Percentiles rank a stretch among this genome's conserved stretches.
phyloP scores from a whole-genome alignment of 2,888 invertebrate species.

The Ptilodon capucinus region DNA sequence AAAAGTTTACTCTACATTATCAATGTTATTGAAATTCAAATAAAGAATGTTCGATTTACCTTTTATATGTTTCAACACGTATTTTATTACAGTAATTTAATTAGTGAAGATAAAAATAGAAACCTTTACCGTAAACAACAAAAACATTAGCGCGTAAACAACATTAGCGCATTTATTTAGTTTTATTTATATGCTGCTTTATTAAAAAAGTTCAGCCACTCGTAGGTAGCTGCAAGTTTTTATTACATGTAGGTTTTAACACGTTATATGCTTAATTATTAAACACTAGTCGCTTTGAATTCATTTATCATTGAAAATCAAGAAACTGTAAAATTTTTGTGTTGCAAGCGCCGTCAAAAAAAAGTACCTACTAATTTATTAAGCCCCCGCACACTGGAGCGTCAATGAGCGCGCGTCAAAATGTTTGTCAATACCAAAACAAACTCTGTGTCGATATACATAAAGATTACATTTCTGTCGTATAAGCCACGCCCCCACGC shows the following conservation, averaged over 20 bases:
- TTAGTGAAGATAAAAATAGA: neutral
- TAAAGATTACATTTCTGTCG: too few species aligned
- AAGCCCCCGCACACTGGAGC: too few species aligned
- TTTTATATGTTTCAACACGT: neutral
- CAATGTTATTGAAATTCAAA: neutral
- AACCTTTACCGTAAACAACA: neutral
- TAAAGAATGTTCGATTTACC: neutral
- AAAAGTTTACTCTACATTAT: neutral
- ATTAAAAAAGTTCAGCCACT: conserved; percentile 25
- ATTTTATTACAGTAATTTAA: neutral
- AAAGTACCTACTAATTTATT: too few species aligned
- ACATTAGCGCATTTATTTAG: conserved; percentile 13
- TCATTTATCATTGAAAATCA: too few species aligned
- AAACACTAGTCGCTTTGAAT: too few species aligned
- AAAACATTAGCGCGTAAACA: too few species aligned
- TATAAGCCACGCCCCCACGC: too few species aligned
- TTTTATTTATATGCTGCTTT: conserved; percentile 16
- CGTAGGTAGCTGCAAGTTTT: conserved; percentile 23
- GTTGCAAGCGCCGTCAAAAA: too few species aligned
- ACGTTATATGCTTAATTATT: conserved; percentile 61
- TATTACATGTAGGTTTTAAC: conserved; percentile 13
- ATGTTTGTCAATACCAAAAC: too few species aligned
- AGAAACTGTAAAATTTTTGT: too few species aligned
- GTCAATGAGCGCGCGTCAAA: too few species aligned
- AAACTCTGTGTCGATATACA: too few species aligned